Percentiles rank a stretch among this genome's conserved stretches.
Evolutionary conservation across 1,140 invertebrate species (phyloP).

Genomic region (Hyles vespertilio): DNA sequence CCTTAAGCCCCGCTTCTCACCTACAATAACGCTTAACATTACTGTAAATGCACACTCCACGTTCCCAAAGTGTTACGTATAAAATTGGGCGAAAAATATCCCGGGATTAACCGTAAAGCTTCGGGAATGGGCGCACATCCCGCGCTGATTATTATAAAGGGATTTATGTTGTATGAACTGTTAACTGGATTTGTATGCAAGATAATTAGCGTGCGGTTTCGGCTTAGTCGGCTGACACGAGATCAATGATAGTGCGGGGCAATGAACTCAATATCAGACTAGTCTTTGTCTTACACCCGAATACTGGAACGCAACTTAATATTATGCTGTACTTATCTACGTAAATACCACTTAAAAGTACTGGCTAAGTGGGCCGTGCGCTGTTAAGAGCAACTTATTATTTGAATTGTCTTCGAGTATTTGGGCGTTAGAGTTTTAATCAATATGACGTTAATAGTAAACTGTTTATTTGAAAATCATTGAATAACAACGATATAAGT

Average conservation of each 20-base stretch:
- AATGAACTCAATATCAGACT: conserved; percentile 2
- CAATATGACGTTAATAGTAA: too few relatives aligned
- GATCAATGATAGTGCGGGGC: conserved; percentile 6
- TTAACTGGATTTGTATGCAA: conserved; percentile 8
- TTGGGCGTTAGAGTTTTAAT: too few relatives aligned
- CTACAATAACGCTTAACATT: conserved; percentile 29
- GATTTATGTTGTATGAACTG: conserved; percentile 11
- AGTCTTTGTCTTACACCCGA: too few relatives aligned
- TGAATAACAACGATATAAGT: too few relatives aligned
- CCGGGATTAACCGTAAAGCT: conserved; percentile 7
- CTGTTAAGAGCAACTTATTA: too few relatives aligned
- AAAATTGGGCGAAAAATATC: conserved; percentile 21
- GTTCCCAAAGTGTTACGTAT: conserved; percentile 19
- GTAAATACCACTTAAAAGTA: too few relatives aligned
- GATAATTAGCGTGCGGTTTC: conserved; percentile 15
- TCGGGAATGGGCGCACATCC: conserved; percentile 1
- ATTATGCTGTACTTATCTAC: too few relatives aligned
- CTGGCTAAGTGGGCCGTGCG: too few relatives aligned
- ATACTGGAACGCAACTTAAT: too few relatives aligned
- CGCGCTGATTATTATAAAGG: conserved; percentile 14
- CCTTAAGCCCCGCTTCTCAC: conserved; percentile 17
- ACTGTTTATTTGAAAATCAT: too few relatives aligned
- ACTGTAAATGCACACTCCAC: conserved; percentile 30
- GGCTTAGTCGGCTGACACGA: conserved; percentile 2
- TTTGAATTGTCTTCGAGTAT: too few relatives aligned